Conservation (phyloP, 2,888 invertebrate genomes). For the Tigriopus californicus region DNA sequence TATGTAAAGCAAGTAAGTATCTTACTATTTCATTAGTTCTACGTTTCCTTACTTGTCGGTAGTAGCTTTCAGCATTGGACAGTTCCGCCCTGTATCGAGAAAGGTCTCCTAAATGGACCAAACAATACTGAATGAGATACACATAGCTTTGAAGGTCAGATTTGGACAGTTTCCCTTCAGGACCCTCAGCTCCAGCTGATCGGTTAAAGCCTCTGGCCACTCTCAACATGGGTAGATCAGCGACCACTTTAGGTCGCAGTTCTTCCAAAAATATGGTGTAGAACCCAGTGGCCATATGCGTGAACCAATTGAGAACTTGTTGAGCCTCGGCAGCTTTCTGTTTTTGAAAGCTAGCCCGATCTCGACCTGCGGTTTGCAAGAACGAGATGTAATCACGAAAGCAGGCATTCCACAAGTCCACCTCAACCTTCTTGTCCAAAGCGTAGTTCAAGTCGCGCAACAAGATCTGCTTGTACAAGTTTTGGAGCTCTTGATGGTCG, state of each 20-base stretch:
- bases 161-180: neutral
- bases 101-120: constrained; percentile 70
- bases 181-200: constrained; percentile 22
- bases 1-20: no score
- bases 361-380: constrained; percentile 49
- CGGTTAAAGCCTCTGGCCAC: constrained; percentile 34
- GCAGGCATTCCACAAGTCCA: constrained; percentile 69
- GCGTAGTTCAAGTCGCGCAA: constrained; percentile 66
- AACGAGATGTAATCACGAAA: constrained; percentile 69
- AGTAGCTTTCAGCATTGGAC: constrained; percentile 62
- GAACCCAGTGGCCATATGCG: constrained; percentile 67
- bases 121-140: constrained; percentile 70
- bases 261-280: constrained; percentile 61
- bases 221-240: constrained; percentile 42
- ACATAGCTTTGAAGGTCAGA: constrained; percentile 28
- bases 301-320: constrained; percentile 54
- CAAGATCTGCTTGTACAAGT: constrained; percentile 52
- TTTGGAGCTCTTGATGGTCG: constrained; percentile 25
- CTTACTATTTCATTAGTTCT: no score
- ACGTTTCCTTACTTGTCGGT: constrained; percentile 37
- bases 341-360: neutral
- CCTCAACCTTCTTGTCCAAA: constrained; percentile 68
- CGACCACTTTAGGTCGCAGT: constrained; percentile 56
- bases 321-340: constrained; percentile 39
- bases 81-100: constrained; percentile 63